phyloP scores from a whole-genome alignment of 2,888 invertebrate genomes.

The Apotomis betuletana region DNA sequence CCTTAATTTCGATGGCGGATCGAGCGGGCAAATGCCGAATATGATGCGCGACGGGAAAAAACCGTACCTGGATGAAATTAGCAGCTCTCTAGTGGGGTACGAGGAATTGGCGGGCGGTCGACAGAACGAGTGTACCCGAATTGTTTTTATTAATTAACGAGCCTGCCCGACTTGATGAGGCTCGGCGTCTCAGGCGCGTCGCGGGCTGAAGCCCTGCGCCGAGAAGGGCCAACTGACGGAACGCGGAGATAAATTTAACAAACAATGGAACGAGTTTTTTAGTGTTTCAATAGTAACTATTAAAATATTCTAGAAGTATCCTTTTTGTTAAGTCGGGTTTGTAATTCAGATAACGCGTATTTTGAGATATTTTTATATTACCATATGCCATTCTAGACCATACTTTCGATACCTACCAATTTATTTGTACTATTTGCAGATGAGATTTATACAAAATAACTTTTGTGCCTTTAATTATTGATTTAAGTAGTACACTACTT shows the following conservation, averaged over 20 bases:
- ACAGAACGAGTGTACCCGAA: slow-evolving; percentile 76
- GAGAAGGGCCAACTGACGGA: slow-evolving; percentile 49
- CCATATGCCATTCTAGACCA: too few species aligned
- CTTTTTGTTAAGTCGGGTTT: slow-evolving; percentile 19
- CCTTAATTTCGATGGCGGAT: slow-evolving; percentile 82
- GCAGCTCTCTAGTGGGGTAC: slow-evolving; percentile 82
- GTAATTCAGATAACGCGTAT: slow-evolving; percentile 26
- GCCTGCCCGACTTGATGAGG: slow-evolving; percentile 75
- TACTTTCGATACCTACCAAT: slow-evolving; percentile 7
- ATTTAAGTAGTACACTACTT: too few species aligned
- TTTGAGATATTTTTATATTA: slow-evolving; percentile 7
- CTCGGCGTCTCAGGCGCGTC: slow-evolving; percentile 47
- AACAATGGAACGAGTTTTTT: slow-evolving; percentile 53
- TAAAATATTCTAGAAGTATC: slow-evolving; percentile 39
- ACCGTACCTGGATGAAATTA: slow-evolving; percentile 81
- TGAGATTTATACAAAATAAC: too few species aligned
- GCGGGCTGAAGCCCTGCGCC: slow-evolving; percentile 49
- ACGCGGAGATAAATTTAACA: slow-evolving; percentile 53
- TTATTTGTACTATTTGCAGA: slow-evolving; percentile 4
- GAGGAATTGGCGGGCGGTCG: slow-evolving; percentile 82
- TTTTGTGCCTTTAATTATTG: too few species aligned
- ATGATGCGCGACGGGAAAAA: slow-evolving; percentile 82
- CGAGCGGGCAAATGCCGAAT: slow-evolving; percentile 82
- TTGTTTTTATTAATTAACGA: slow-evolving; percentile 82
- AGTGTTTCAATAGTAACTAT: slow-evolving; percentile 39